Base-by-base conservation (phyloP, 2,797 vertebrate species). In the Ctenopoma kingsleyae region DNA sequence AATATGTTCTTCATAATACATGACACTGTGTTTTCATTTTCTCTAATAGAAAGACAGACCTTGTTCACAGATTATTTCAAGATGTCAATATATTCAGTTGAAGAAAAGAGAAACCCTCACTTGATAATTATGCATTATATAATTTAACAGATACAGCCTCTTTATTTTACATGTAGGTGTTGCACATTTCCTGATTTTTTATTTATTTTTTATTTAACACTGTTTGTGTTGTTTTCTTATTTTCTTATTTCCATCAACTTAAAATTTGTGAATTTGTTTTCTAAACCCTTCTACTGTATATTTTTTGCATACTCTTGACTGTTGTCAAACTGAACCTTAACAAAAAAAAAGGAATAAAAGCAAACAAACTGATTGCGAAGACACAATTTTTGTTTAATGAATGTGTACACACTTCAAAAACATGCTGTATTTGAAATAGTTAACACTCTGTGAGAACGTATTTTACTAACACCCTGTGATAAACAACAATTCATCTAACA, bases 351-450 rank as follows among this genome's bases (percentile, higher is more conserved):
- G 19, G n/a, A 55, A 72, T 7, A 44, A 47, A 67, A 32, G 2
- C 8, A 76, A 66, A 62, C 22, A 49, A 16, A 48, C 41, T 61
- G 3, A 19, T 58, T 84, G 30, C 9, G 74, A 71, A 76, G 74
- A 83, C 68, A 74, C 55, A 55, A 38, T 69, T 73, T 84, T 22
- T 57, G n/a, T 91, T 93, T 89, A 89, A 71, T 90, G 60, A 58
- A 56, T 64, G 83, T 89, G 62, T 76, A 54, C 68, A 84, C 85
- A 83, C 83, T 83, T 81, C 78, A 85, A 80, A 87, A 87, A 68
- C 88, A 93, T 88, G 89, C 90, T 83, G 72, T 67, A 55, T 71
- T 54, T 77, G 47, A 74, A 71, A 81, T 61, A 74, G 56, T 72
- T 81, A 59, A 75, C 74, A 82, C 54, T 74, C 47, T 1, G 65